Evolutionary conservation across 2,113 vertebrate species (phyloP).

Genomic region (Oreochromis spilurus): DNA sequence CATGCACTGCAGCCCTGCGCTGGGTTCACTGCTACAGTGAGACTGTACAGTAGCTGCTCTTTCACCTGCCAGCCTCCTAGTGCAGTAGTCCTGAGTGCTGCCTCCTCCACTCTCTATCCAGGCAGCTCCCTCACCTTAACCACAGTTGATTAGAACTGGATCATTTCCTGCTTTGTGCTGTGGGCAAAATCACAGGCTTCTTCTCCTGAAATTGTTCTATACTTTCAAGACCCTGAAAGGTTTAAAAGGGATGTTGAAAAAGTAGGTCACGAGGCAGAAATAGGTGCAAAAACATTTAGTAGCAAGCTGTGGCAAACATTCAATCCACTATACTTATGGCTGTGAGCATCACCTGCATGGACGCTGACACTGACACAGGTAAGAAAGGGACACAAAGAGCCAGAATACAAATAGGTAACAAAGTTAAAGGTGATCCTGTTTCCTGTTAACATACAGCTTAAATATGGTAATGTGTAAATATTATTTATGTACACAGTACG

Average conservation of each 20-base stretch:
- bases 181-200: neutral
- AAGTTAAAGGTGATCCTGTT: neutral
- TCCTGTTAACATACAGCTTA: neutral
- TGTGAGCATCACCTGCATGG: neutral
- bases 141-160: neutral
- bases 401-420: neutral
- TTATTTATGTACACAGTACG: neutral
- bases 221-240: neutral
- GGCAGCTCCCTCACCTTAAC: neutral
- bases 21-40: neutral
- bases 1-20: neutral
- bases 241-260: neutral
- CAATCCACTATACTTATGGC: neutral
- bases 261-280: neutral
- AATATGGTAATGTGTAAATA: neutral
- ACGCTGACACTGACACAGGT: neutral
- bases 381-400: neutral
- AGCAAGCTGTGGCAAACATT: neutral
- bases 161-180: neutral
- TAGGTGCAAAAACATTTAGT: neutral
- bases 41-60: neutral
- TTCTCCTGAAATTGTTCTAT: neutral
- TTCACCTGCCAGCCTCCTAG: neutral
- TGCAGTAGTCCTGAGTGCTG: neutral
- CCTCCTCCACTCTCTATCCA: neutral